These are phyloP conservation scores for Argynnis bischoffii DNA, from an alignment of 2,888 invertebrate species.

Conservation along the genomic window DNA sequence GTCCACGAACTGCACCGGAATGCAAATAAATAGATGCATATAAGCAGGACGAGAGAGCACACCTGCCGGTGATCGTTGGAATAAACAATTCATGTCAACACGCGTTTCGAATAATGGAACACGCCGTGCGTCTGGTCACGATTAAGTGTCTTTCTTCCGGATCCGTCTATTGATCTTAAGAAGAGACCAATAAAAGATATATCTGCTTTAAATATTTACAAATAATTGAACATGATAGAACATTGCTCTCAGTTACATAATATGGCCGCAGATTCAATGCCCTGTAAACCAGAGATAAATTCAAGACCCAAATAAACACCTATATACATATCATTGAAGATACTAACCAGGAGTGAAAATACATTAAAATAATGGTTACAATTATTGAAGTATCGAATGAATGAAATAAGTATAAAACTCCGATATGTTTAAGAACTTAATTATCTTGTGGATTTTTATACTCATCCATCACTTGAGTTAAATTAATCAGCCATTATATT, in stretches of 20 bases:
- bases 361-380: too few species aligned
- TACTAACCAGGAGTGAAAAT: too few species aligned
- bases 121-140: conserved; percentile 41
- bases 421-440: not conserved
- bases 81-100: conserved; percentile 74
- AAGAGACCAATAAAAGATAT: conserved; percentile 38
- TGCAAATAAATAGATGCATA: conserved; percentile 78
- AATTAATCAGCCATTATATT: conserved; percentile 10
- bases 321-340: too few species aligned
- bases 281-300: too few species aligned
- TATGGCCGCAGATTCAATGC: not conserved
- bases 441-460: conserved; percentile 8
- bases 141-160: conserved; percentile 46
- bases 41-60: conserved; percentile 73
- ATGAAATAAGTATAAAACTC: not conserved
- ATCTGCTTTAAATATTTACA: conserved; percentile 40
- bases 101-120: conserved; percentile 52
- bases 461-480: conserved; percentile 15
- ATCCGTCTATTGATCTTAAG: conserved; percentile 42
- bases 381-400: too few species aligned
- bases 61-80: conserved; percentile 72
- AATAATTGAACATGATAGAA: conserved; percentile 22
- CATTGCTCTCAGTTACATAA: not conserved
- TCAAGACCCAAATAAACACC: too few species aligned
- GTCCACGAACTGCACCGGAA: conserved; percentile 76